Evolutionary conservation across 2,888 invertebrate genomes (phyloP), one percentile per base, ranked within the genome.

Genomic region (Cinara cedri): DNA sequence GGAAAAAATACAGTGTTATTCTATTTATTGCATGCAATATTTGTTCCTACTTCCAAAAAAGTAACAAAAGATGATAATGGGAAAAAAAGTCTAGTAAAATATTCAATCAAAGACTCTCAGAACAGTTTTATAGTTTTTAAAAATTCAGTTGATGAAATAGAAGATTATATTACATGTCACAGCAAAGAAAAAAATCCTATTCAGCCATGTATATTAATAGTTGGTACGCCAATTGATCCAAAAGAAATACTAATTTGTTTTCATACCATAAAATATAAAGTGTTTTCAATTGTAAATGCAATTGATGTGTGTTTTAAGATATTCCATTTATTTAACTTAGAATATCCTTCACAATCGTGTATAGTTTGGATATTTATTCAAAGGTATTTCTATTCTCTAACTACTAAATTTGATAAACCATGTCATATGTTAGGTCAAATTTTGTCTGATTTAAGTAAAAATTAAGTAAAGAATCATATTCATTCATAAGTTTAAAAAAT

Each of bases 351-450:
- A 11, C n/a, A 42, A n/a, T 42, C 34, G 8, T 3, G 3, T 63
- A 34, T 63, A 42, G n/a, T 42, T 19, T 63, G 63, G 63, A 9
- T 63, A 42, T 66, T 49, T 19, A 19, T 66, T 46, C 63, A 66
- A 49, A 44, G 46, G 21, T 46, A 11, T 66, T 46, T 66, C 14
- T 66, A 6, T 6, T 14, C 4, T 3, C 13, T 46, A 14, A 62
- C 19, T 10, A 66, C 66, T 24, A 66, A 66, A 24, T 66, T 46
- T 66, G 46, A 66, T 49, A 4, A 11, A 0, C 66, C 66, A 49
- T 49, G 13, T 34, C 60, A 60, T 8, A 60, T 26, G 2, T 13
- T 66, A 3, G 24, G 21, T 46, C 66, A 66, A 66, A 66, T 66
- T 14, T 19, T 66, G 2, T 66, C 49, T 2, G 66, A 66, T 49